Percentiles rank a stretch among this genome's conserved stretches.
Evolutionary conservation across 2,888 invertebrate species (phyloP).

Genomic region (Idaea biselata): DNA sequence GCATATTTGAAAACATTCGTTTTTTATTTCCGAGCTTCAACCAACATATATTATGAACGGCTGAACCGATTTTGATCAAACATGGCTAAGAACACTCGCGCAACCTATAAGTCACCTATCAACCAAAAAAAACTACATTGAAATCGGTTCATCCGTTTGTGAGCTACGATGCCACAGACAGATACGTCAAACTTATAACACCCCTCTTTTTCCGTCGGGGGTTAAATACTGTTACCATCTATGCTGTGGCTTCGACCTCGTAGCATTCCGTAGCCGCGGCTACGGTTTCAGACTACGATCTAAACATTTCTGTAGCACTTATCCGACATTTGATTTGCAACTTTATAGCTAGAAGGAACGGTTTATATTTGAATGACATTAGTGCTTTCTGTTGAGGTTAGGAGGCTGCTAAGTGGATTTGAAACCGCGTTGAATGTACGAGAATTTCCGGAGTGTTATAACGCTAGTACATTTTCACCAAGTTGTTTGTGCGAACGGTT

Average conservation of each 20-base stretch:
- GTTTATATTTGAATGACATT: slow-evolving; percentile 22
- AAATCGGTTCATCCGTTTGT: too few relatives aligned
- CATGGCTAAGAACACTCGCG: too few relatives aligned
- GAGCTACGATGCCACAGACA: too few relatives aligned
- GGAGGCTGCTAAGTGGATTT: slow-evolving; percentile 56
- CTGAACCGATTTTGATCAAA: too few relatives aligned
- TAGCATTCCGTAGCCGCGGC: slow-evolving; percentile 39
- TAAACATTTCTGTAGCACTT: slow-evolving; percentile 18
- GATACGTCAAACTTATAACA: too few relatives aligned
- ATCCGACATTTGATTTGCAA: slow-evolving; percentile 16
- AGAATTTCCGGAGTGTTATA: slow-evolving; percentile 43
- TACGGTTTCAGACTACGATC: slow-evolving; percentile 27
- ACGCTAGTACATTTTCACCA: neutral
- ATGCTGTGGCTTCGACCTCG: slow-evolving; percentile 27
- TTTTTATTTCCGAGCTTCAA: too few relatives aligned
- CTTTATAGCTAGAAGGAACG: slow-evolving; percentile 14
- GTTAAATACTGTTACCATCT: too few relatives aligned
- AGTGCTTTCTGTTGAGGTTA: slow-evolving; percentile 22
- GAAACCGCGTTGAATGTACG: slow-evolving; percentile 52
- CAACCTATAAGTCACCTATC: too few relatives aligned
- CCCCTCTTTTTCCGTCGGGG: too few relatives aligned
- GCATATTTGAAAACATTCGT: too few relatives aligned
- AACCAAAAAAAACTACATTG: too few relatives aligned
- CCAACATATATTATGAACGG: too few relatives aligned
- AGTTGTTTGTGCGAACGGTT: neutral